Evolutionary conservation across 2,113 vertebrate species (phyloP).

Genomic region (Noturus placidus): DNA sequence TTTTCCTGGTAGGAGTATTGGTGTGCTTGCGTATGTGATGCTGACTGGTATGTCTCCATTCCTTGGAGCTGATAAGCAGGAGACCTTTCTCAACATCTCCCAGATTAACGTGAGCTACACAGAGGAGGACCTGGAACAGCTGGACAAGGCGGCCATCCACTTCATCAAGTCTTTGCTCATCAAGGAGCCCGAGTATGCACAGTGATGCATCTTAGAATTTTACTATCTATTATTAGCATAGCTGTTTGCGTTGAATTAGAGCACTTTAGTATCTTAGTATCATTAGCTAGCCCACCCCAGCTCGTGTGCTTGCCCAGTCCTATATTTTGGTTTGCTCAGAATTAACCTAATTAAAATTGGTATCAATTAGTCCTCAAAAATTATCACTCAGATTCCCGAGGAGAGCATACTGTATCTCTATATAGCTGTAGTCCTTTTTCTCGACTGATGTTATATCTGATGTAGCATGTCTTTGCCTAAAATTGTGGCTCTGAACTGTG

Average conservation of each 20-base stretch:
- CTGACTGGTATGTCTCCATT: constrained; percentile 76
- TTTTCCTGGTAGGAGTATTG: constrained; percentile 67
- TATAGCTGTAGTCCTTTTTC: neutral
- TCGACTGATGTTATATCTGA: neutral
- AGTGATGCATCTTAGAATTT: neutral
- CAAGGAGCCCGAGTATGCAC: constrained; percentile 71
- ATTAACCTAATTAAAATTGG: neutral
- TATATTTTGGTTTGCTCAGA: neutral
- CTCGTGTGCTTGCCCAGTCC: neutral
- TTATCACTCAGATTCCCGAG: neutral
- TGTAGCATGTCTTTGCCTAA: neutral
- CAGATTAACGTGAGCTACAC: constrained; percentile 74
- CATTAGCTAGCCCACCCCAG: neutral
- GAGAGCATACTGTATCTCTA: neutral
- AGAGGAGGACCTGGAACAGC: constrained; percentile 67
- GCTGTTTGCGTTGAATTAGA: neutral
- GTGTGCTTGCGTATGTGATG: constrained; percentile 75
- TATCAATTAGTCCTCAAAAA: neutral
- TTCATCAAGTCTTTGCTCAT: constrained; percentile 74
- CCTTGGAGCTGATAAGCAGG: constrained; percentile 75
- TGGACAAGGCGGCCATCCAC: constrained; percentile 61
- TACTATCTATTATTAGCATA: neutral
- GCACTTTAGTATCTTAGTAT: neutral
- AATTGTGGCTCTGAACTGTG: neutral
- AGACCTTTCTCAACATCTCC: constrained; percentile 78